Evolutionary conservation across 1,140 invertebrate species (phyloP).

Genomic region (Trichogramma pretiosum): DNA sequence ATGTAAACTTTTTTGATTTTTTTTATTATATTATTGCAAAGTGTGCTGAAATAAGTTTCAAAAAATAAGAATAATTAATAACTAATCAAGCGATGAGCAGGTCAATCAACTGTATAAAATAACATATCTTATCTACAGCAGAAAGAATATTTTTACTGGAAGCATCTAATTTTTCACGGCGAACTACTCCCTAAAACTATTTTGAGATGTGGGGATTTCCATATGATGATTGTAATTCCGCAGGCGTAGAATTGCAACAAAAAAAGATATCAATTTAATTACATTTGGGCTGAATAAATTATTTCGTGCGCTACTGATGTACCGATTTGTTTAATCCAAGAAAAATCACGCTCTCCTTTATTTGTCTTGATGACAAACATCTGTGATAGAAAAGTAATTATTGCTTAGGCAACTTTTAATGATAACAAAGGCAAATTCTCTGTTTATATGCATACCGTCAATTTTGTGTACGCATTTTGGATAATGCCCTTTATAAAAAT

Average conservation of each 20-base stretch:
- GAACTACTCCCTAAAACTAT: background rate
- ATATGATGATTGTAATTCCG: constrained; percentile 7
- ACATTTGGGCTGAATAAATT: constrained; percentile 9
- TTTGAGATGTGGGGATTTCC: background rate
- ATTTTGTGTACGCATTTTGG: constrained; percentile 6
- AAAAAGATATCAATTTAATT: constrained; percentile 5
- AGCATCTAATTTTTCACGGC: constrained; percentile 12
- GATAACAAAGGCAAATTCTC: no score
- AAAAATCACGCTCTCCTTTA: no score
- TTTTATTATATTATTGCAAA: no score
- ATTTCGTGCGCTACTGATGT: no score
- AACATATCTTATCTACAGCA: constrained; percentile 11
- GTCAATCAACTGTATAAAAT: constrained; percentile 17
- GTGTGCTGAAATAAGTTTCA: no score
- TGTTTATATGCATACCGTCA: no score
- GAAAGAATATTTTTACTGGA: constrained; percentile 17
- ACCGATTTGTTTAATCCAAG: no score
- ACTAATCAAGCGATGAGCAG: constrained; percentile 15
- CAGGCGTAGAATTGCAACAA: constrained; percentile 2
- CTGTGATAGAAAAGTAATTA: constrained; percentile 18
- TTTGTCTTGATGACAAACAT: constrained; percentile 10
- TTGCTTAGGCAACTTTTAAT: no score
- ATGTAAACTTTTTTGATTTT: no score
- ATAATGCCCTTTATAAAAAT: constrained; percentile 6
- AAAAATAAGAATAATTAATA: background rate